Conservation (phyloP, 2,888 invertebrate species). For the Pandemis corylana region DNA sequence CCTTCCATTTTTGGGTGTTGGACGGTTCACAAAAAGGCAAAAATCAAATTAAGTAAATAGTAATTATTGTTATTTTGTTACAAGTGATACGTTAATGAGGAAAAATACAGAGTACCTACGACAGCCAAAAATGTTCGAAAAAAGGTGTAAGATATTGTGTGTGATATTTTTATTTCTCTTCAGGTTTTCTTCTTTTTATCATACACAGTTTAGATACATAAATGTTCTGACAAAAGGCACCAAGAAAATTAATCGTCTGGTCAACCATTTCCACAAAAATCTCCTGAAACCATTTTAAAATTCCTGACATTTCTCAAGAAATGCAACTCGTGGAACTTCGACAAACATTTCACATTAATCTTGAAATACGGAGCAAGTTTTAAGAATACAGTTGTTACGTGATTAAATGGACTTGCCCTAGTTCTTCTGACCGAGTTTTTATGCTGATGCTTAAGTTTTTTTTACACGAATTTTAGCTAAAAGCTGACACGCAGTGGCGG, state of each 20-base stretch:
- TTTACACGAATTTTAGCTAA: constrained; percentile 25
- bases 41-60: no score
- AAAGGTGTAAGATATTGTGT: no score
- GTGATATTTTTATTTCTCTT: no score
- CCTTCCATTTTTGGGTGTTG: no score
- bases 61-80: no score
- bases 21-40: no score
- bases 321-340: constrained; percentile 44
- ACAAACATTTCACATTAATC: constrained; percentile 52
- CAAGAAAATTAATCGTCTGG: neutral
- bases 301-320: constrained; percentile 1
- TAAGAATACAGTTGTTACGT: constrained; percentile 58
- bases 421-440: constrained; percentile 50
- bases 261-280: neutral
- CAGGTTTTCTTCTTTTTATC: no score
- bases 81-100: no score
- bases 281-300: neutral
- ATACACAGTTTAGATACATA: no score
- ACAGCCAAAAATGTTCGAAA: no score
- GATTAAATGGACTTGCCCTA: constrained; percentile 65
- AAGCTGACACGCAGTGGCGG: constrained; percentile 12
- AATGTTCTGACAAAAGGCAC: neutral
- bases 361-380: constrained; percentile 52
- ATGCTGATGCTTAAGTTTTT: constrained; percentile 52
- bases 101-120: no score